Conservation (phyloP, 2,888 invertebrate genomes). For the Andrena camellia region DNA sequence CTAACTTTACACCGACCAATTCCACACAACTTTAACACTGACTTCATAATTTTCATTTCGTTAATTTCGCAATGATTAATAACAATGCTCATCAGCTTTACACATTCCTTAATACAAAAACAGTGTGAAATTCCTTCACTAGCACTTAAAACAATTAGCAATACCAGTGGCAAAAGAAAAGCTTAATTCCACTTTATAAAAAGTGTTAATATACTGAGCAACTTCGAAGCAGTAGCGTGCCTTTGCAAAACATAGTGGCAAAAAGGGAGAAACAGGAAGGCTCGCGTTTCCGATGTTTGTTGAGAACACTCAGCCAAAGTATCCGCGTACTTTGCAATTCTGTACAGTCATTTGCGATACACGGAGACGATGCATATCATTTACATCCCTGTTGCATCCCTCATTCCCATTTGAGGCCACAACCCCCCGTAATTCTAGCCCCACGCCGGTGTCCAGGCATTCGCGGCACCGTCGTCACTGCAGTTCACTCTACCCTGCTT, state of each 20-base stretch:
- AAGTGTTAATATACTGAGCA: no score
- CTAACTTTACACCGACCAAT: not conserved
- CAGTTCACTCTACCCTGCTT: conserved; percentile 4
- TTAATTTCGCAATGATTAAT: not conserved
- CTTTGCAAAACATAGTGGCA: not conserved
- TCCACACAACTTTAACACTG: not conserved
- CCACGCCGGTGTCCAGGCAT: conserved; percentile 38
- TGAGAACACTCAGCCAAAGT: not conserved
- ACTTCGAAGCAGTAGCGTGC: no score
- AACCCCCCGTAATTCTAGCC: conserved; percentile 47
- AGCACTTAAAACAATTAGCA: no score
- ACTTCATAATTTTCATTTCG: not conserved
- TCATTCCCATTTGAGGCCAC: conserved; percentile 42
- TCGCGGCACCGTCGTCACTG: conserved; percentile 27
- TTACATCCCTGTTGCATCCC: conserved; percentile 54
- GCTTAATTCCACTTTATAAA: no score
- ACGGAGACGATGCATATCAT: conserved; percentile 27
- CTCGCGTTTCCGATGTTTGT: not conserved
- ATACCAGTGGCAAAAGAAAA: no score
- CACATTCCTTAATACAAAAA: not conserved
- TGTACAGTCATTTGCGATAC: conserved; percentile 4
- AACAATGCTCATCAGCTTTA: not conserved
- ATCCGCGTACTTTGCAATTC: conserved; percentile 6
- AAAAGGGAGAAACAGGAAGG: not conserved
- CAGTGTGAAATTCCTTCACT: no score